Evolutionary conservation across 2,113 vertebrate species (phyloP).

Genomic region (Pungitius pungitius): DNA sequence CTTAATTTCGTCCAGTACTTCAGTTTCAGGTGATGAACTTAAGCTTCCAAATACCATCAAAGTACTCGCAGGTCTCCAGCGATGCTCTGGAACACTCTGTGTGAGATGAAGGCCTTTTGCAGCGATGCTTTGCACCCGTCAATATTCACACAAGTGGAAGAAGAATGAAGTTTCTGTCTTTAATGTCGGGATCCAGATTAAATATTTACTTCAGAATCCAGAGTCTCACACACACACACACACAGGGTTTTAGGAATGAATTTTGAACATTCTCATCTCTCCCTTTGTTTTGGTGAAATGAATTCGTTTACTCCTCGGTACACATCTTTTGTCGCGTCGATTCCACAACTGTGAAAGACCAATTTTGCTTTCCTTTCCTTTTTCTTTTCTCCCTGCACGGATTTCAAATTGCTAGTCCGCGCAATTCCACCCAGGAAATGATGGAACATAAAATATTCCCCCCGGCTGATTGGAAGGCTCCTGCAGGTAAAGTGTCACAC

Average conservation of each 20-base stretch:
- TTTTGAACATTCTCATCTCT: not conserved
- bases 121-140: not conserved
- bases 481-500: not conserved
- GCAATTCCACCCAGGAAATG: not conserved
- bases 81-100: not conserved
- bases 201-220: not conserved
- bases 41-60: too few species aligned
- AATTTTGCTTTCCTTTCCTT: not conserved
- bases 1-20: not conserved
- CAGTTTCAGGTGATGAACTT: not conserved
- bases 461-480: not conserved
- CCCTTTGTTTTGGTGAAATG: not conserved
- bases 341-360: too few species aligned
- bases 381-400: not conserved
- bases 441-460: not conserved
- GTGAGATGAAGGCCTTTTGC: not conserved
- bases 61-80: not conserved
- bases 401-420: not conserved
- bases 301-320: not conserved
- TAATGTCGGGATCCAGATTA: not conserved
- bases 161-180: not conserved
- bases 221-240: slow-evolving; percentile 2
- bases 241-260: not conserved
- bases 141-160: not conserved
- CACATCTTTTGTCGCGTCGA: not conserved